A percentile compares a stretch with the other conserved stretches of the same genome.
Evolutionary conservation across 2,113 vertebrate genomes (phyloP).

Genomic region (Egretta garzetta): DNA sequence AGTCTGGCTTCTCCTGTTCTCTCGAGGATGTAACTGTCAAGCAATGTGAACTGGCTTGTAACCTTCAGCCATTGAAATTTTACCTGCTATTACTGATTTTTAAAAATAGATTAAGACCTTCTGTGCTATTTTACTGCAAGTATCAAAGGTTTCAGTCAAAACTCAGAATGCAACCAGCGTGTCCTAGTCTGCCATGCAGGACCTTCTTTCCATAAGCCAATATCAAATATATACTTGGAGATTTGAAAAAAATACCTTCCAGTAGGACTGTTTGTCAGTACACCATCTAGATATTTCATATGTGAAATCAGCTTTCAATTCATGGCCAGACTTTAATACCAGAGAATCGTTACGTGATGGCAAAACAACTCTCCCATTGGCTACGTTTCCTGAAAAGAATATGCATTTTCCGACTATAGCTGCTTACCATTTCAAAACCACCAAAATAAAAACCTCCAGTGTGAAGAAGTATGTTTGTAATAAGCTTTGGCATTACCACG

Average conservation of each 20-base stretch:
- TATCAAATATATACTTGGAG: background rate
- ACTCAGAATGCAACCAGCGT: background rate
- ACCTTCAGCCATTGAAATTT: background rate
- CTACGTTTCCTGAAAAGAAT: background rate
- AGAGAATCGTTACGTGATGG: background rate
- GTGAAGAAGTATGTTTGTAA: background rate
- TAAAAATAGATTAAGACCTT: background rate
- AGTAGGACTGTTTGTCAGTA: background rate
- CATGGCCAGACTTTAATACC: background rate
- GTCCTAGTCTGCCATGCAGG: background rate
- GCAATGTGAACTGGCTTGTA: background rate
- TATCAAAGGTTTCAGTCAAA: background rate
- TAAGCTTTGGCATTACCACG: background rate
- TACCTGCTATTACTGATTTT: background rate
- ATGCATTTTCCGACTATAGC: background rate
- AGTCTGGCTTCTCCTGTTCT: background rate
- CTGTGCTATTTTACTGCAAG: background rate
- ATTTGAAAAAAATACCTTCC: background rate
- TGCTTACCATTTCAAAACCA: conserved; percentile 19
- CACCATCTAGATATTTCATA: background rate
- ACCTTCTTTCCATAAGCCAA: background rate
- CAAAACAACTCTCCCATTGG: background rate
- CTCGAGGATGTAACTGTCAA: background rate
- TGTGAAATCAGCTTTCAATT: background rate
- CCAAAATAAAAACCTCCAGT: background rate